Evolutionary conservation across 2,797 vertebrate genomes (phyloP).

Genomic region (Neosalanx taihuensis): DNA sequence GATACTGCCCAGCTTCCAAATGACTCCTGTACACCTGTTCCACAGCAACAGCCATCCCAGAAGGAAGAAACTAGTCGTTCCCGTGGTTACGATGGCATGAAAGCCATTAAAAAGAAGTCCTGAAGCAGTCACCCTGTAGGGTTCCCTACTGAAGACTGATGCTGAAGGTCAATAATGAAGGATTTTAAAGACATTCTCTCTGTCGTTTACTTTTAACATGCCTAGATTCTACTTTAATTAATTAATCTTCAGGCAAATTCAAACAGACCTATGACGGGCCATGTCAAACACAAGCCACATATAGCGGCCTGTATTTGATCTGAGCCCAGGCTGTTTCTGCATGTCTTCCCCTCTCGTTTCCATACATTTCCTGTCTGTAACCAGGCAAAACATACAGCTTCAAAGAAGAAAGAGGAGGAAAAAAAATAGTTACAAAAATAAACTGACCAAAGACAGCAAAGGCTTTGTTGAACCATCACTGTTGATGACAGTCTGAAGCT

Average conservation of each 20-base stretch:
- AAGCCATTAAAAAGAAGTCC: not conserved
- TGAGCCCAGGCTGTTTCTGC: no score
- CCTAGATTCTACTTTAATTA: not conserved
- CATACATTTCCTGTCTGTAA: no score
- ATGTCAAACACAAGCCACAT: no score
- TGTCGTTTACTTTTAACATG: not conserved
- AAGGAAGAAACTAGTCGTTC: slow-evolving; percentile 15
- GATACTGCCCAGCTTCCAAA: slow-evolving; percentile 26
- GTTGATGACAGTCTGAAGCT: not conserved
- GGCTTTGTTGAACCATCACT: slow-evolving; percentile 6
- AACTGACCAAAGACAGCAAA: not conserved
- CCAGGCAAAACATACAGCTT: no score
- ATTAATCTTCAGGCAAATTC: no score
- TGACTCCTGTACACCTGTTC: slow-evolving; percentile 17
- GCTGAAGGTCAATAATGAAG: not conserved
- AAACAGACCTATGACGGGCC: no score
- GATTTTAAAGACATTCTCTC: not conserved
- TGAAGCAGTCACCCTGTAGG: not conserved
- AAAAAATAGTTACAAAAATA: no score
- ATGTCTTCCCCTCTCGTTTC: no score
- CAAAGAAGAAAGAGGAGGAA: no score
- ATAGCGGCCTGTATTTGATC: no score
- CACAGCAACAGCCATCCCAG: slow-evolving; percentile 2
- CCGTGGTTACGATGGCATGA: not conserved
- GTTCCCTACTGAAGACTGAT: not conserved